Evolutionary conservation across 2,797 vertebrate genomes (phyloP).

Genomic region (Mormyrus proboscirostris): DNA sequence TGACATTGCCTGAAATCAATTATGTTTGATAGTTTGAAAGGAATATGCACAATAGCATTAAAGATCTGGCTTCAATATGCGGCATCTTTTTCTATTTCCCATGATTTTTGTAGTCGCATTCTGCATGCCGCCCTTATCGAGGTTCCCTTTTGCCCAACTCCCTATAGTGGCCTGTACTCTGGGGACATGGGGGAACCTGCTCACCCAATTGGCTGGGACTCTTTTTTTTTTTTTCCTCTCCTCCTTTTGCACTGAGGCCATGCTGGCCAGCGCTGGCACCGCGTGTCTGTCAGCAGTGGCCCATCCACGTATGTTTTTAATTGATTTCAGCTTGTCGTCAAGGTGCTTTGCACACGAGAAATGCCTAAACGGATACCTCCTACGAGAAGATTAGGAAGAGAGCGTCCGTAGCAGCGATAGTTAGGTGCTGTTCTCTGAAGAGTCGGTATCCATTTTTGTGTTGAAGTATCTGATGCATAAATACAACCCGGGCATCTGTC

Average conservation of each 20-base stretch:
- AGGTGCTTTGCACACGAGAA: slow-evolving; percentile 34
- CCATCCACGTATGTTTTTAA: slow-evolving; percentile 33
- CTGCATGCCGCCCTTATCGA: slow-evolving; percentile 55
- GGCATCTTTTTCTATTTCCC: slow-evolving; percentile 40
- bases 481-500: not conserved
- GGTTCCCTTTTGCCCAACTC: not conserved
- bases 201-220: not conserved
- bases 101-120: slow-evolving; percentile 58
- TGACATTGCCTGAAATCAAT: slow-evolving; percentile 63
- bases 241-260: slow-evolving; percentile 11
- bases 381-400: slow-evolving; percentile 21
- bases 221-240: slow-evolving; percentile 27
- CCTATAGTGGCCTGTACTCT: slow-evolving; percentile 15
- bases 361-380: slow-evolving; percentile 31
- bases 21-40: slow-evolving; percentile 63
- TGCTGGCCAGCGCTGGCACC: slow-evolving; percentile 28
- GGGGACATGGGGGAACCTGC: slow-evolving; percentile 16
- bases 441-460: not conserved
- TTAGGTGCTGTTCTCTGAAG: slow-evolving; percentile 29
- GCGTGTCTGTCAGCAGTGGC: slow-evolving; percentile 31
- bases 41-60: slow-evolving; percentile 66
- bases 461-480: not conserved
- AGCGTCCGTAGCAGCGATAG: slow-evolving; percentile 20
- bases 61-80: slow-evolving; percentile 55
- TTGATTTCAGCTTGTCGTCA: slow-evolving; percentile 41